phyloP scores from a whole-genome alignment of 2,113 vertebrate species.

The Callocephalon fimbriatum region DNA sequence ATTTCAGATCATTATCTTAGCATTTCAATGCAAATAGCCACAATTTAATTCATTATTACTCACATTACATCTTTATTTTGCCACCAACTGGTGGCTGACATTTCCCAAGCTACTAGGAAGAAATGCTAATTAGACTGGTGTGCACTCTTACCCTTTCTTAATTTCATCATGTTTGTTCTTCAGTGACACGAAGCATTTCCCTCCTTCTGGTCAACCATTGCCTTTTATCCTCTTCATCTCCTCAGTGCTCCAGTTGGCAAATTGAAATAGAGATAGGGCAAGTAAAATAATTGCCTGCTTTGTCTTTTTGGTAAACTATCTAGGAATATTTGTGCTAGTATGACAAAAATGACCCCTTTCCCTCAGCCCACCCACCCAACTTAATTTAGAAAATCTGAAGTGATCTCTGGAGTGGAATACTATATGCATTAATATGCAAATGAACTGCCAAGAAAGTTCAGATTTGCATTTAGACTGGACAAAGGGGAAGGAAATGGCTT shows the following conservation, averaged over 20 bases:
- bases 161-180: constrained; percentile 58
- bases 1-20: constrained; percentile 84
- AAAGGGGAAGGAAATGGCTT: constrained; percentile 73
- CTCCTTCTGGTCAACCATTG: constrained; percentile 51
- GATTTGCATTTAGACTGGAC: constrained; percentile 84
- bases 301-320: not conserved
- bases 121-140: constrained; percentile 83
- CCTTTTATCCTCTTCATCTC: not conserved
- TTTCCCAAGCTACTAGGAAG: constrained; percentile 79
- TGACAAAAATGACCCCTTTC: constrained; percentile 63
- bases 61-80: constrained; percentile 85
- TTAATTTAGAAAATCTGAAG: constrained; percentile 78
- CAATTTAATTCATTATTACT: constrained; percentile 85
- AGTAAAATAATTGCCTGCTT: not conserved
- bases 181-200: constrained; percentile 29
- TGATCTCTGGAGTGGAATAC: constrained; percentile 77
- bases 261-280: not conserved
- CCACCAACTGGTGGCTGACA: constrained; percentile 85
- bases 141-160: constrained; percentile 80
- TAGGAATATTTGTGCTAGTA: constrained; percentile 1
- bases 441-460: constrained; percentile 78
- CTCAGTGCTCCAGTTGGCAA: not conserved
- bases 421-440: constrained; percentile 78
- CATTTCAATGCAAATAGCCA: constrained; percentile 86
- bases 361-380: constrained; percentile 62